Evolutionary conservation across 2,888 invertebrate genomes (phyloP).

Genomic region (Euclidia mi): DNA sequence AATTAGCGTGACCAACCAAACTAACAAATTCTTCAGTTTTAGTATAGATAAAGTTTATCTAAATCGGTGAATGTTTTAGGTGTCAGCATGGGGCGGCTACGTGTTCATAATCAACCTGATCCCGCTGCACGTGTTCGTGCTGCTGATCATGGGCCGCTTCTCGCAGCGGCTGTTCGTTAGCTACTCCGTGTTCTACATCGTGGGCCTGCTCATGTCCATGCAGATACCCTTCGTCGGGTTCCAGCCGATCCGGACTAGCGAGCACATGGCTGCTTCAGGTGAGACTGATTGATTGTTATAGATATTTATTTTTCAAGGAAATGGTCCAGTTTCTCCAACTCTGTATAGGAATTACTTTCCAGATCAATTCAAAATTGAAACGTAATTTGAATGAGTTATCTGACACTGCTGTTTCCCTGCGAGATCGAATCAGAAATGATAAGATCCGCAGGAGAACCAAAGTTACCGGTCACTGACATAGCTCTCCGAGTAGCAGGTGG

Average conservation of each 20-base stretch:
- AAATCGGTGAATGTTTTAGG: constrained; percentile 83
- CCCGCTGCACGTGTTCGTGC: constrained; percentile 98
- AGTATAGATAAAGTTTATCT: no score
- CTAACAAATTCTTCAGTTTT: no score
- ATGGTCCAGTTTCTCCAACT: no score
- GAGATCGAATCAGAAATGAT: no score
- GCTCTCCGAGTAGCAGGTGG: no score
- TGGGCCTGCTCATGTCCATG: constrained; percentile 99
- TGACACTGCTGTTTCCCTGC: no score
- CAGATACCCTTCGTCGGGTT: constrained; percentile 99
- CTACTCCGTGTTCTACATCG: constrained; percentile 98
- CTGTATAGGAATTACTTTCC: no score
- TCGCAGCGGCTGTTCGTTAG: constrained; percentile 98
- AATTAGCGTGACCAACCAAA: no score
- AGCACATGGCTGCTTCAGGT: constrained; percentile 99
- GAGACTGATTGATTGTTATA: constrained; percentile 37
- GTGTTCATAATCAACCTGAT: constrained; percentile 99
- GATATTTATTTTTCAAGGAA: neutral
- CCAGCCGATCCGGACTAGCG: constrained; percentile 99
- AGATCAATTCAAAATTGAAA: no score
- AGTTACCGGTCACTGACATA: no score
- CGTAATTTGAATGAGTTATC: no score
- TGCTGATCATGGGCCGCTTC: constrained; percentile 98
- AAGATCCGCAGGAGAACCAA: no score
- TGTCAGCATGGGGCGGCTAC: constrained; percentile 99